Conservation (phyloP, 2,113 vertebrate genomes). For the Neomonachus schauinslandi region DNA sequence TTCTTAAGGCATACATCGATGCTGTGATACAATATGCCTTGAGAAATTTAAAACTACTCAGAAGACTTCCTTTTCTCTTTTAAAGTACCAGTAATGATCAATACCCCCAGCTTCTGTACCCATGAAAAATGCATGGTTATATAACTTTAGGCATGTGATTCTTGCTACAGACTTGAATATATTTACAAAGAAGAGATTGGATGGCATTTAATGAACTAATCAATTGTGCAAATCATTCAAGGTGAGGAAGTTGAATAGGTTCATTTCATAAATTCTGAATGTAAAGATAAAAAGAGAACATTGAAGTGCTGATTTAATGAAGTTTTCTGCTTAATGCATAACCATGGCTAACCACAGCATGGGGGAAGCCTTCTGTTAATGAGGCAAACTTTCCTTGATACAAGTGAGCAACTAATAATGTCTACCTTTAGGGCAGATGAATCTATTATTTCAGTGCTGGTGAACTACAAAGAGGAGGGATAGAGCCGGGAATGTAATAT, state of each 20-base stretch:
- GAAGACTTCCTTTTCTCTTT: not conserved
- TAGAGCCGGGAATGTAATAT: conserved; percentile 40
- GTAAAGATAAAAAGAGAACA: conserved; percentile 37
- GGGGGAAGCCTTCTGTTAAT: conserved; percentile 75
- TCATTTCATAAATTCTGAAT: conserved; percentile 53
- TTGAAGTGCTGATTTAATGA: conserved; percentile 67
- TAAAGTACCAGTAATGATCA: not conserved
- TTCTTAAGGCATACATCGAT: not conserved
- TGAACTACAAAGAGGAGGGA: conserved; percentile 50
- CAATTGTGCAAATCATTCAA: conserved; percentile 39
- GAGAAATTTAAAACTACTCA: not conserved
- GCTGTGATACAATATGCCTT: not conserved
- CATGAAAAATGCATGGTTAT: not conserved
- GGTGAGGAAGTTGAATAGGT: conserved; percentile 1
- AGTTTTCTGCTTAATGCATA: conserved; percentile 72
- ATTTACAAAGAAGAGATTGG: conserved; percentile 17
- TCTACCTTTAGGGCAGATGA: conserved; percentile 75
- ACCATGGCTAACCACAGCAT: conserved; percentile 66
- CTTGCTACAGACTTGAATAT: not conserved
- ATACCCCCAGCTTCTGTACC: not conserved
- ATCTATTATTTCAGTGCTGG: conserved; percentile 71
- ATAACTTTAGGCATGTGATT: not conserved
- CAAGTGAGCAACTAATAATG: conserved; percentile 70
- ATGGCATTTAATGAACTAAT: conserved; percentile 47
- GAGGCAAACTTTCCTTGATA: conserved; percentile 66